These are phyloP conservation scores for Andrena hattorfiana DNA, from an alignment of 2,888 invertebrate species.

Conservation along the genomic window DNA sequence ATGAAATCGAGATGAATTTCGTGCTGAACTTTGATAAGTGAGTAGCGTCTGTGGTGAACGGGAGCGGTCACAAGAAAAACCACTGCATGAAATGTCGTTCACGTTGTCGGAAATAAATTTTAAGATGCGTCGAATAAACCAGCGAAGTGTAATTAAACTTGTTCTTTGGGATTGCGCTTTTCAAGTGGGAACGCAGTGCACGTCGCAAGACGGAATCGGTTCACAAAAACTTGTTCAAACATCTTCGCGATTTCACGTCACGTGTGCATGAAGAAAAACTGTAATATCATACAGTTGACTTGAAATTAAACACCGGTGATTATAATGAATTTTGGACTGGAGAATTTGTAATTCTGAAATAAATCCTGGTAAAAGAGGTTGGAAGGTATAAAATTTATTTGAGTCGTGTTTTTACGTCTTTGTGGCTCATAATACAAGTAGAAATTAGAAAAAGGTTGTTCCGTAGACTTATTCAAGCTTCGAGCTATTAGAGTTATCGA, in stretches of 20 bases:
- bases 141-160: conserved; percentile 35
- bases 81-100: neutral
- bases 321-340: neutral
- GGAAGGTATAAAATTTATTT: neutral
- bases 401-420: too few relatives aligned
- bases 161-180: conserved; percentile 29
- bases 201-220: conserved; percentile 25
- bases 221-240: conserved; percentile 40
- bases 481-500: conserved; percentile 43
- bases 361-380: neutral
- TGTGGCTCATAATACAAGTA: neutral
- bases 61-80: neutral
- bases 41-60: too few relatives aligned
- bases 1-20: neutral
- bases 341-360: neutral
- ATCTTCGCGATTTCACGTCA: conserved; percentile 29
- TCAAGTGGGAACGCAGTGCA: conserved; percentile 16
- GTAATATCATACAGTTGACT: conserved; percentile 20
- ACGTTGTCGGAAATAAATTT: conserved; percentile 1
- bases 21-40: neutral
- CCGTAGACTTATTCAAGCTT: neutral
- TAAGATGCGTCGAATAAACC: conserved; percentile 22
- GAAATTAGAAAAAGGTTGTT: neutral
- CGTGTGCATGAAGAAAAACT: conserved; percentile 13
- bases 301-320: conserved; percentile 16